Percentiles rank a stretch among this genome's conserved stretches.
phyloP scores from a whole-genome alignment of 2,113 vertebrate genomes.

The Dryoscopus gambensis region DNA sequence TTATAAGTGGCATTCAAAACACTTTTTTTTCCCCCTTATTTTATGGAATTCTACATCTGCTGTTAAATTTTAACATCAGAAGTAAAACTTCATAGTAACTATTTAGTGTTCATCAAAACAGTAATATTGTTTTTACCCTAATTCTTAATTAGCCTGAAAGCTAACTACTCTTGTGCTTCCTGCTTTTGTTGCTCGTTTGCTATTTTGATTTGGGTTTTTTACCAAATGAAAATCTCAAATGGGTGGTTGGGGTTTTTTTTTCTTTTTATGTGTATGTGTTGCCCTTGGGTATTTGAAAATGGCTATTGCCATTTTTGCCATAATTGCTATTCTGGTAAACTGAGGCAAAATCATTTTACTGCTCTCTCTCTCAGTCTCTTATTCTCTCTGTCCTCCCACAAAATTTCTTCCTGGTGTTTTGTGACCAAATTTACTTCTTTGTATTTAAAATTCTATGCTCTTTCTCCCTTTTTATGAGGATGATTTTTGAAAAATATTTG shows the following conservation, averaged over 20 bases:
- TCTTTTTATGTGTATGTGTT: neutral
- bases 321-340: neutral
- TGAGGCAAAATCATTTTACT: neutral
- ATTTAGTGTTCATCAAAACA: neutral
- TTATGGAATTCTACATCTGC: neutral
- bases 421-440: neutral
- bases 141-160: neutral
- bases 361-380: neutral
- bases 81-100: neutral
- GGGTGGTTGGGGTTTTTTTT: neutral
- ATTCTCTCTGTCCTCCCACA: neutral
- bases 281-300: neutral
- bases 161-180: neutral
- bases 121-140: neutral
- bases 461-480: neutral
- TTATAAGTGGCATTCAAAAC: neutral
- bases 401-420: neutral
- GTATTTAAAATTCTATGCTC: neutral
- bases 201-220: neutral
- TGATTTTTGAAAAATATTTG: neutral
- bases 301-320: too few relatives aligned
- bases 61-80: neutral
- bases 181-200: neutral
- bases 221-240: neutral
- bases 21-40: neutral